Evolutionary conservation across 2,113 vertebrate genomes (phyloP), one percentile per base, ranked within the genome.

Genomic region (Urocolius indicus): DNA sequence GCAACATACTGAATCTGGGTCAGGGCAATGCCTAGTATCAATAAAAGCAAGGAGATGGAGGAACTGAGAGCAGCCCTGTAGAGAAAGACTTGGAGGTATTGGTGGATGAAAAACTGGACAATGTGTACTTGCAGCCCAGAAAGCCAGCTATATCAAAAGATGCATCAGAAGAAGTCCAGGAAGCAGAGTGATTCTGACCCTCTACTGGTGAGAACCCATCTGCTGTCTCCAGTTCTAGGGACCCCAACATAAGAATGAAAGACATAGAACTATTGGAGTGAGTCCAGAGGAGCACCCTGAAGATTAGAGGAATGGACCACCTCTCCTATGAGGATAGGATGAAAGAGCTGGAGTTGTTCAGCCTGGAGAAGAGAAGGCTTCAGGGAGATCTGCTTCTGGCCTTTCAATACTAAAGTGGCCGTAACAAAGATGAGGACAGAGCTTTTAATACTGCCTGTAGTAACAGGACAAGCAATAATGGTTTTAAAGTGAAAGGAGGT

Each of bases 11-110:
- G 5, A 5, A 36, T 3, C 2, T n/a, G 8, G 10, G 0, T 14
- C 4, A 2, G 7, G 30, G 4, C 6, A 71, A 5, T 4, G 2
- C 0, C 7, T 5, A 1, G 4, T 11, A 54, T 7, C 10, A 38
- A 2, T 30, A 23, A 19, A 41, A 15, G 2, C 11, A 46, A 46
- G 45, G 18, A 15, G 38, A 41, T 41, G 12, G 38, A 41, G 38
- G 38, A 41, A 41, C 12, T 41, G 38, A 41, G 38, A 41, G 38
- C 38, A 41, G 38, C 38, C 38, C 38, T 41, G 38, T 41, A 41
- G 38, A 41, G 38, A 41, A 41, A 41, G 38, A 41, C 38, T 41
- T 41, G 38, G 38, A 41, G 38, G 9, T 41, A 41, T 41, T 41
- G 38, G 38, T 41, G 38, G 38, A 41, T 41, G 12, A 41, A 41